Percentiles rank a stretch among this genome's conserved stretches.
Evolutionary conservation across 2,113 vertebrate genomes (phyloP).

Genomic region (Mobula birostris): DNA sequence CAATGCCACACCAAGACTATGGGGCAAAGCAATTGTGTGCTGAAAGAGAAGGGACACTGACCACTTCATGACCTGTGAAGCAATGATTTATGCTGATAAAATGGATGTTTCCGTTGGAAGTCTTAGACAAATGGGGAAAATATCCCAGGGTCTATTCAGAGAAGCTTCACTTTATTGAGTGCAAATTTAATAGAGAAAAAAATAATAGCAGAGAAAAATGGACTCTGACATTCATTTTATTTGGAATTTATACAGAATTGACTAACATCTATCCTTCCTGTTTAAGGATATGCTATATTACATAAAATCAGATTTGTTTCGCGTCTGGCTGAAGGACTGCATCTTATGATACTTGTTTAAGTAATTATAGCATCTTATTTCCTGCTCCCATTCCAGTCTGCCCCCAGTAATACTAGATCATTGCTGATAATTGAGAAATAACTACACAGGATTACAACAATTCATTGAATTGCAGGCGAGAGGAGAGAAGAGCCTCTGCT

Average conservation of each 20-base stretch:
- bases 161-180: not conserved
- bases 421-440: not conserved
- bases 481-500: not conserved
- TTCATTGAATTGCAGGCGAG: not conserved
- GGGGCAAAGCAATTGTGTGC: not conserved
- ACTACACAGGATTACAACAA: not conserved
- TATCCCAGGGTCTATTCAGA: not conserved
- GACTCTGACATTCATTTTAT: not conserved
- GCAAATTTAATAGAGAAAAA: not conserved
- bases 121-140: not conserved
- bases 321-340: not conserved
- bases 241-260: not conserved
- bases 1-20: not conserved
- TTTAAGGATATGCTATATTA: not conserved
- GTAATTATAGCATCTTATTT: slow-evolving; percentile 17
- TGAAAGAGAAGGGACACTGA: not conserved
- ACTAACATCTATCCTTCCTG: not conserved
- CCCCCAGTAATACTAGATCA: slow-evolving; percentile 6
- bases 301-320: slow-evolving; percentile 1
- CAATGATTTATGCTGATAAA: not conserved
- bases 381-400: not conserved
- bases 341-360: not conserved
- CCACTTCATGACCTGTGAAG: too few species aligned
- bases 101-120: not conserved
- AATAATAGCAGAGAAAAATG: not conserved